Conservation (phyloP, 2,797 vertebrate species). For the Fratercula arctica region DNA sequence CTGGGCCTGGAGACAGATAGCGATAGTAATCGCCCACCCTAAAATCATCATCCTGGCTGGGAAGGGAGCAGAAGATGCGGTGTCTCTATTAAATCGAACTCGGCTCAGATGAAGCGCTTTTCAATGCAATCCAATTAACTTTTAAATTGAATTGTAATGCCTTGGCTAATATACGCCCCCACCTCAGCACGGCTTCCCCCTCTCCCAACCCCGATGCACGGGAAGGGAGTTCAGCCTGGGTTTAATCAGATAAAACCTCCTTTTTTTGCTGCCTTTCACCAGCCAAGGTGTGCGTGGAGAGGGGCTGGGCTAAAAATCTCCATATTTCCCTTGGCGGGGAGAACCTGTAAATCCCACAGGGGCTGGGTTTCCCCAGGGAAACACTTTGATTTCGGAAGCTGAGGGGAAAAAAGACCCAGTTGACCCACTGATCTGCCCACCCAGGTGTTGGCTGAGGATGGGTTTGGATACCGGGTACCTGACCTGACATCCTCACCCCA, state of each 20-base stretch:
- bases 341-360: neutral
- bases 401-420: rapidly evolving
- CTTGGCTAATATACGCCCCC: neutral
- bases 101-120: slow-evolving; percentile 65
- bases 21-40: neutral
- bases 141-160: slow-evolving; percentile 52
- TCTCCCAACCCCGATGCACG: neutral
- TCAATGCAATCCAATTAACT: slow-evolving; percentile 74
- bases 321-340: rapidly evolving
- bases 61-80: neutral
- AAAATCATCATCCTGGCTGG: neutral
- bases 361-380: neutral
- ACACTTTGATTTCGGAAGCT: neutral
- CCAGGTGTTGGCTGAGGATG: neutral
- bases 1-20: neutral
- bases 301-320: neutral
- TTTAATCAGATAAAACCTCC: slow-evolving; percentile 74
- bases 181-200: neutral
- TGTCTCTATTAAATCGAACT: slow-evolving; percentile 30
- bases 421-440: rapidly evolving
- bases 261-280: neutral
- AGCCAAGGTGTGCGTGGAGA: neutral
- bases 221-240: slow-evolving; percentile 60
- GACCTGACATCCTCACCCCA: too few species aligned
- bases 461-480: neutral